Conservation (phyloP, 1,140 invertebrate genomes). For the Cherax destructor region DNA sequence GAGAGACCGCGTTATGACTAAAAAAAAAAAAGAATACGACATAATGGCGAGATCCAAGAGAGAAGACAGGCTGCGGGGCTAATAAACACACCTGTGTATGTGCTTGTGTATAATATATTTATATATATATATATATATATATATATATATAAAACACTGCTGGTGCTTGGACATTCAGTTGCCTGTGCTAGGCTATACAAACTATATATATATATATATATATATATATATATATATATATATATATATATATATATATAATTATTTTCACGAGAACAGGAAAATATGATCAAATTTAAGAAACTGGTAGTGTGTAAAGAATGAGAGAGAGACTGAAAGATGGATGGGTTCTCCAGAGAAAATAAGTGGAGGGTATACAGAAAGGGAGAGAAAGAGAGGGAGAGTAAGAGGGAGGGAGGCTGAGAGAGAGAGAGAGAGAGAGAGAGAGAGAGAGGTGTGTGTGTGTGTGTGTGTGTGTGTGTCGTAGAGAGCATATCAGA, state of each 20-base stretch:
- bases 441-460: constrained; percentile 33
- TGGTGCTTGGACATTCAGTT: too few relatives aligned
- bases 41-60: too few relatives aligned
- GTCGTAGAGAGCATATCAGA: constrained; percentile 66
- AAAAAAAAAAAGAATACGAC: too few relatives aligned
- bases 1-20: too few relatives aligned
- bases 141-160: too few relatives aligned
- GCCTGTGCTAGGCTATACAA: too few relatives aligned
- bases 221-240: constrained; percentile 33
- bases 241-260: constrained; percentile 17
- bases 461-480: constrained; percentile 42
- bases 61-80: too few relatives aligned
- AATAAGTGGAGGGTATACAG: not conserved
- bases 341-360: not conserved
- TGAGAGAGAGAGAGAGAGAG: not conserved
- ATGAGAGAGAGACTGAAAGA: constrained; percentile 21
- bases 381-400: constrained; percentile 32
- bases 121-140: too few relatives aligned
- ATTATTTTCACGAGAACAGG: too few relatives aligned
- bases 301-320: constrained; percentile 15
- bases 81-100: too few relatives aligned
- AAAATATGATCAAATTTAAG: not conserved
- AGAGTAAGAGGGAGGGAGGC: constrained; percentile 35
- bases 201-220: not conserved
- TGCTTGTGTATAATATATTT: too few relatives aligned